These are phyloP conservation scores for Falcunculus frontatus DNA, from an alignment of 2,113 vertebrate species.

Conservation along the genomic window DNA sequence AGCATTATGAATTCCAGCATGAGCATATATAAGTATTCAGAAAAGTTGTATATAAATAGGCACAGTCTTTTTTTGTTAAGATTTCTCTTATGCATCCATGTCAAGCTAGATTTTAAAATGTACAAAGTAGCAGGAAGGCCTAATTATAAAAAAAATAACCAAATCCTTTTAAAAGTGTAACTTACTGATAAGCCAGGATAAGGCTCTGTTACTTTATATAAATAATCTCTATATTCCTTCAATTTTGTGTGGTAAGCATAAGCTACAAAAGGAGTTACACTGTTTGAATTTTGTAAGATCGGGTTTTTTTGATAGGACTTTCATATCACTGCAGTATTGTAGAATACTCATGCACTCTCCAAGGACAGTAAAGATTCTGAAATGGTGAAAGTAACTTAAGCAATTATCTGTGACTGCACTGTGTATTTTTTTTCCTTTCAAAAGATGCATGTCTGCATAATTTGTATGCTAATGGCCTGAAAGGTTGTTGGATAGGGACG, in stretches of 20 bases:
- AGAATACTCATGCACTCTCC: background rate
- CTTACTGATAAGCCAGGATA: background rate
- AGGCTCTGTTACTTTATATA: background rate
- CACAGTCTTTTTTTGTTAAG: background rate
- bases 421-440: background rate
- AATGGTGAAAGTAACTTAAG: background rate
- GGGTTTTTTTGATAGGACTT: background rate
- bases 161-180: background rate
- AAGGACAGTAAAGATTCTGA: background rate
- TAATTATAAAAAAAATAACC: background rate
- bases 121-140: background rate
- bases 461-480: background rate
- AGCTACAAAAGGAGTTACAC: background rate
- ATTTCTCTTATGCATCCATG: background rate
- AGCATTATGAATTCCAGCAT: background rate
- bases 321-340: background rate
- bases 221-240: background rate
- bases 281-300: background rate
- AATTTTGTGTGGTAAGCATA: accelerated
- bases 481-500: background rate
- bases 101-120: background rate
- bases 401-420: background rate
- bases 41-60: background rate
- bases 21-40: background rate
- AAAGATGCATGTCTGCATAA: background rate